Base-by-base conservation (phyloP, 2,113 vertebrate genomes). In the Mionectes macconnelli region DNA sequence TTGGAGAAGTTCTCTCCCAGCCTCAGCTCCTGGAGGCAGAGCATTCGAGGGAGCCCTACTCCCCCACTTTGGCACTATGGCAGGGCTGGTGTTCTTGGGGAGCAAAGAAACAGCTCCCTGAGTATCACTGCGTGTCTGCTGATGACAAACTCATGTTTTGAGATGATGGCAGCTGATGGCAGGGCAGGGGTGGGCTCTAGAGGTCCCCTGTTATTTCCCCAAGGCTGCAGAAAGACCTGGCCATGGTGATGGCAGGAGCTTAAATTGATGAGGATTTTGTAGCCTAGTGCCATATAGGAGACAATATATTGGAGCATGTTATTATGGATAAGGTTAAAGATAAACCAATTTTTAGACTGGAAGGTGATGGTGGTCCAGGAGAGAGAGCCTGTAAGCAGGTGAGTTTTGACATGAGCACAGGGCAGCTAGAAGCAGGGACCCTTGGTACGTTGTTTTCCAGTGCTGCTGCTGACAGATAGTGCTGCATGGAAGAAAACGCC, bases 371-470 rank as follows among this genome's bases (percentile, higher is more conserved):
- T 27, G 4, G 17, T 74, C 28, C 21, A 25, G 59, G 42, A 93
- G 49, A 74, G 60, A 82, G 16, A 55, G 53, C 47, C 70, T 90
- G 31, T 45, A 80, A 53, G 67, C 28, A 52, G 66, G 68, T 68
- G 83, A 83, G 12, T 30, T 64, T 83, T 77, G 53, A 35, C 21
- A 5, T 49, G 21, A 84, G 45, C 49, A 40, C 25, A 28, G 44
- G n/a, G 37, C 20, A 84, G 21, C 31, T 53, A 33, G n/a, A 75
- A 37, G 73, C 56, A 42, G 30, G 18, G 0, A 0, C 40, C 55
- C 47, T 47, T 39, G 7, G 9, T 89, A 39, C 74, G 42, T 91
- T 87, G 47, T 91, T 93, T 94, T 89, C 52, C 67, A 67, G 64
- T 70, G 44, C 45, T 91, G n/a, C 8, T 87, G 87, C 3, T 74